Evolutionary conservation across 2,113 vertebrate genomes (phyloP).

Genomic region (Tonatia bakeri): DNA sequence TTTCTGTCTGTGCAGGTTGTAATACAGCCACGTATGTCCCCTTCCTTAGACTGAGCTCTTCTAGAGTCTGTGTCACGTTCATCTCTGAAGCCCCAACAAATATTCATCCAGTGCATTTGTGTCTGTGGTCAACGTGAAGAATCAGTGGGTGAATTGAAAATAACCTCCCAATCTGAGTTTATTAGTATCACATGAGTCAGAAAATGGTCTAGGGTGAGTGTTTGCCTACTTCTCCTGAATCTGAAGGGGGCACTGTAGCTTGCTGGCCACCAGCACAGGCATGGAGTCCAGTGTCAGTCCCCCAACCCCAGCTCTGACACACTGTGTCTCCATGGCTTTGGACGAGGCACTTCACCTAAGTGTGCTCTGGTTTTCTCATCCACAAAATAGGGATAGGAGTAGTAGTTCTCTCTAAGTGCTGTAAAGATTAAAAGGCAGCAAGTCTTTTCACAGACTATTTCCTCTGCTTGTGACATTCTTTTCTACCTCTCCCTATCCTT

Average conservation of each 20-base stretch:
- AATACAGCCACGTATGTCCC: background rate
- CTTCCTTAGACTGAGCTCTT: background rate
- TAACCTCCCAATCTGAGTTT: background rate
- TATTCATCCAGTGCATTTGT: background rate
- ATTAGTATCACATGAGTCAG: background rate
- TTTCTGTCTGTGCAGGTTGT: background rate
- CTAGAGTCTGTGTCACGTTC: background rate
- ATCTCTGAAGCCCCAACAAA: background rate
- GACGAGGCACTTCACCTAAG: background rate
- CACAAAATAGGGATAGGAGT: background rate
- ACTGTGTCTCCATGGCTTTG: background rate
- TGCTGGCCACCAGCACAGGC: background rate
- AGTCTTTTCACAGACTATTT: background rate
- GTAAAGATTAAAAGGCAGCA: background rate
- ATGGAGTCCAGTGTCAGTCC: too few species aligned
- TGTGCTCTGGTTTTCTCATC: background rate
- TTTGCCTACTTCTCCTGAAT: background rate
- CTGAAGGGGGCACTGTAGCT: background rate
- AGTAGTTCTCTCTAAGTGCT: background rate
- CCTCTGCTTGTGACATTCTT: background rate
- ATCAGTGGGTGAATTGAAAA: background rate
- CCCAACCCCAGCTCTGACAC: background rate
- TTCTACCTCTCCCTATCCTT: background rate
- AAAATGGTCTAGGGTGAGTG: accelerated
- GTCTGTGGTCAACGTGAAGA: background rate